Evolutionary conservation across 1,140 invertebrate species (phyloP).

Genomic region (Leguminivora glycinivorella): DNA sequence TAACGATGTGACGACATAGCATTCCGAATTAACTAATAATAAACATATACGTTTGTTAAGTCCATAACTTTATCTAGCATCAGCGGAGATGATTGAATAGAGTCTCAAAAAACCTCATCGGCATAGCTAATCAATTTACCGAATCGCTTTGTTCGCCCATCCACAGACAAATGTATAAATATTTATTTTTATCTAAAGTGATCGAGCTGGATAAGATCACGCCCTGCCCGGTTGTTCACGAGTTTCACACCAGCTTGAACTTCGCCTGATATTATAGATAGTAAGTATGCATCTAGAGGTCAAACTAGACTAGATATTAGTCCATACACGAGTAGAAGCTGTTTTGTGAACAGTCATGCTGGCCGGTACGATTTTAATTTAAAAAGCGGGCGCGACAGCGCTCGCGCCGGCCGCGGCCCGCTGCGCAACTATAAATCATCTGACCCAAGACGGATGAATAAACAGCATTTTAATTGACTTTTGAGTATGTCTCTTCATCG

Average conservation of each 20-base stretch:
- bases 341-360: not conserved
- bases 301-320: not conserved
- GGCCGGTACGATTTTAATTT: slow-evolving; percentile 70
- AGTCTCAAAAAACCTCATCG: slow-evolving; percentile 52
- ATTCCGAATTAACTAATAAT: slow-evolving; percentile 20
- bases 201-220: slow-evolving; percentile 75
- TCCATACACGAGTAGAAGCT: not conserved
- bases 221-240: slow-evolving; percentile 30
- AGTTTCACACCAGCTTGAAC: not conserved
- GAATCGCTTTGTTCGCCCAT: slow-evolving; percentile 72
- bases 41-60: slow-evolving; percentile 16
- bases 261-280: not conserved
- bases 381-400: slow-evolving; percentile 69
- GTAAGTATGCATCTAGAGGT: not conserved
- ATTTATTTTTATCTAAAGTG: slow-evolving; percentile 79
- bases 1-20: slow-evolving; percentile 12
- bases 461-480: slow-evolving; percentile 76
- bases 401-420: slow-evolving; percentile 59
- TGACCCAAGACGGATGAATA: slow-evolving; percentile 60
- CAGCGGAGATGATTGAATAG: slow-evolving; percentile 47
- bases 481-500: slow-evolving; percentile 71
- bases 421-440: slow-evolving; percentile 77
- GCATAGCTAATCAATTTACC: slow-evolving; percentile 71
- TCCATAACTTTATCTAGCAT: slow-evolving; percentile 39
- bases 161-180: slow-evolving; percentile 75